Base-by-base conservation (phyloP, 1,140 invertebrate genomes). In the Neotoxoptera formosana region DNA sequence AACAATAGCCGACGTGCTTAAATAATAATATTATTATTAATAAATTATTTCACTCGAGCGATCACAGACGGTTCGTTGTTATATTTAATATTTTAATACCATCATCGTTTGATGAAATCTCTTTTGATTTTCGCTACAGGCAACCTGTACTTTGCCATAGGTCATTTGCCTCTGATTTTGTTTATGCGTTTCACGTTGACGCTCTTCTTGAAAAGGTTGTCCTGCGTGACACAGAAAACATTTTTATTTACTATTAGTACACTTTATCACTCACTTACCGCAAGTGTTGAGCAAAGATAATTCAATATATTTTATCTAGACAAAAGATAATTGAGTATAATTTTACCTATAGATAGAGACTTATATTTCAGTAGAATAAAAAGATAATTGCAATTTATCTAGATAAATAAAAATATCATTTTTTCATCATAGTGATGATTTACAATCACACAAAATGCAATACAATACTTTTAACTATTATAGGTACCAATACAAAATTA, bases 41-140 rank as follows among this genome's bases (percentile, higher is more conserved):
- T 53, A 89, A 36, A 89, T 56, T 41, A n/a, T 41, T 56, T 56
- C 48, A 89, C 88, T 53, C n/a, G 17, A 53, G 3, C 34, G 41
- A 89, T 89, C 88, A 89, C 88, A 89, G 88, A 56, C 88, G 11
- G 56, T 89, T 89, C 4, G 7, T 76, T 41, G 30, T 56, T 51
- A 41, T 41, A 41, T 4, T 4, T 41, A 41, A 41, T 41, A 34
- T 88, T 51, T 51, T 89, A 34, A 51, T 89, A 89, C 30, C 88
- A 76, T 89, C 88, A 89, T 67, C 34, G 34, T 90, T 45, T 45
- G 8, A 45, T 45, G 89, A 67, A 36, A 90, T n/a, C 25, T 45
- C 67, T 90, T 56, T 90, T 90, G 4, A 45, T 90, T 90, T 90
- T 89, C 14, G 89, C 36, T 90, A 90, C 25, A 90, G 89, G 89